Evolutionary conservation across 1,140 invertebrate species (phyloP), one percentile per base, ranked within the genome.

Genomic region (Eciton burchellii): DNA sequence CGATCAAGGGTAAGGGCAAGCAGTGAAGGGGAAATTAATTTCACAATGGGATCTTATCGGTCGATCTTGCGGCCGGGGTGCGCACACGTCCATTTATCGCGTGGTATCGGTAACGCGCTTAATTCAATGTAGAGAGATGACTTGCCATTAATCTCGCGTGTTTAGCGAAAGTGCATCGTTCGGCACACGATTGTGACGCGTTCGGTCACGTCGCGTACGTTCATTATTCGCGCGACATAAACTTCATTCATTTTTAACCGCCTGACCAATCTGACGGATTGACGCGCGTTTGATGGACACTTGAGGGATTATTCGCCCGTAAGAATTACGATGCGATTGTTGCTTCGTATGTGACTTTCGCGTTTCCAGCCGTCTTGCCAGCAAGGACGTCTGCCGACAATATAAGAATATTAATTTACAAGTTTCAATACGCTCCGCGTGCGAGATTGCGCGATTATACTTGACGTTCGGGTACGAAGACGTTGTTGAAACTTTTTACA

Each of bases 1-100:
- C 45, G 29, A 81, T 73, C 49, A 49, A 72, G 47, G 1, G 26
- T 26, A 56, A 26, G 14, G 56, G 16, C 35, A 6, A 35, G 35
- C 2, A 35, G 35, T 2, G 35, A 35, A 35, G 6, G 6, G 35
- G 35, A 35, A 16, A 77, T 77, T 66, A 63, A 73, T 76, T 68
- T 77, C 19, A 2, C 12, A 70, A 57, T 70, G 56, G 3, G 0
- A 79, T 79, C 21, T 70, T 79, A 62, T 81, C 14, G 26, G 9
- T n/a, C 3, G 14, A 62, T 81, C 77, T 68, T 14, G 43, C 66
- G 19, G 11, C 66, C 9, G 21, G 26, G 11, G 41, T 66, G 12
- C 16, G 35, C 68, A 24, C 0, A 21, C 21, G 8, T n/a, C 11
- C 5, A 24, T 11, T 59, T 43, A 72, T 74, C 43, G 16, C 19